Conservation (phyloP, 2,797 vertebrate species). For the Pseudochirops cupreus region DNA sequence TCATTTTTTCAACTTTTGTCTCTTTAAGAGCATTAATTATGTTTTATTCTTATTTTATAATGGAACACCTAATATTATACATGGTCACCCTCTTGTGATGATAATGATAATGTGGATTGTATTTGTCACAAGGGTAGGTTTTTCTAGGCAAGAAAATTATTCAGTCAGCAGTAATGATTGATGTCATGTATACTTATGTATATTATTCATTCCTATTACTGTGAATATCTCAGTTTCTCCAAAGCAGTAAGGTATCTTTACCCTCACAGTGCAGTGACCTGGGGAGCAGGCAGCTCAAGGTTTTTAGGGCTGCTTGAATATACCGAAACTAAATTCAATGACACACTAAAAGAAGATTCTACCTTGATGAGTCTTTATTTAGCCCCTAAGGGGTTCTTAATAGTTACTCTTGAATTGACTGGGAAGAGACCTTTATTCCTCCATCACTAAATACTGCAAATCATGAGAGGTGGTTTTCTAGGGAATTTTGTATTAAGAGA, state of each 20-base stretch:
- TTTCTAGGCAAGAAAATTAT: not conserved
- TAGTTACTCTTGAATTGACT: not conserved
- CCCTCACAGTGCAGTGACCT: not conserved
- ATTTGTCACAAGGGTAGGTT: constrained; percentile 2
- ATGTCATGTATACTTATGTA: not conserved
- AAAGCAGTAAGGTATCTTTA: not conserved
- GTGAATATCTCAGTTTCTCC: not conserved
- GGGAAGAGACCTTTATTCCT: not conserved
- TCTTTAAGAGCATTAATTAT: not conserved
- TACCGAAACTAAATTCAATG: not conserved
- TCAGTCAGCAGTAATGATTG: not conserved
- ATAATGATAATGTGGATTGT: not conserved
- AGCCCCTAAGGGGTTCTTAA: not conserved
- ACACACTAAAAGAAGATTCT: not conserved
- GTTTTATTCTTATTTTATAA: not conserved
- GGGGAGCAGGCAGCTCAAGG: not conserved
- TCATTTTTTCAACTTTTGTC: not conserved
- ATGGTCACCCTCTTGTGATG: constrained; percentile 40
- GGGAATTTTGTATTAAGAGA: not conserved
- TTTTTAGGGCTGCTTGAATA: not conserved
- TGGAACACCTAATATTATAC: not conserved
- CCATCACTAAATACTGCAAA: not conserved
- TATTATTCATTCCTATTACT: not conserved
- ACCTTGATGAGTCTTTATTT: not conserved
- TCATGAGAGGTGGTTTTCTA: not conserved